These are phyloP conservation scores for Lagocephalus sceleratus DNA, from an alignment of 2,797 vertebrate genomes.

Conservation along the genomic window DNA sequence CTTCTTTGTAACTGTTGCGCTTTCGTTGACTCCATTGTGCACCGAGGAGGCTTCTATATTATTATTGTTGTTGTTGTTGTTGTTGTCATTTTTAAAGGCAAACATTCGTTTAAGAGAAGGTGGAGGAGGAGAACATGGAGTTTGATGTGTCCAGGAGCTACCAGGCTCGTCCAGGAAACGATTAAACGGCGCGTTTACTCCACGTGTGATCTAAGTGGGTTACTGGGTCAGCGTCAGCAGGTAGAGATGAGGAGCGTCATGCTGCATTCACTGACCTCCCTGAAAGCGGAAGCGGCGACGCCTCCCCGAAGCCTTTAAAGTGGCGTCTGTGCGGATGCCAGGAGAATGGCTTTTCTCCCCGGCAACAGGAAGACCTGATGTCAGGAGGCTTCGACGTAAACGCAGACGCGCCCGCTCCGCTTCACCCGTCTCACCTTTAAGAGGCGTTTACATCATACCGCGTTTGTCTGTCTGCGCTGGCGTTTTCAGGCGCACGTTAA, in stretches of 20 bases:
- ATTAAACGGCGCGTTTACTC: background rate
- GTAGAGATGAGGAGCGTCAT: background rate
- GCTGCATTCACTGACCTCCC: background rate
- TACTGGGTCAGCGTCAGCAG: constrained; percentile 1
- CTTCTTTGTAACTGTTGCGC: background rate
- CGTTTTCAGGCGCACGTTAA: too few species aligned
- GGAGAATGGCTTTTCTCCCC: background rate
- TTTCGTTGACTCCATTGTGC: too few species aligned
- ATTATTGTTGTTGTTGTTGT: too few species aligned
- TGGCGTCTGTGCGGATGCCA: background rate
- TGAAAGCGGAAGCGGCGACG: background rate
- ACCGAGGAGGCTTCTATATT: too few species aligned
- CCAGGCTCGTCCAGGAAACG: background rate
- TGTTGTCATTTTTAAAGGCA: too few species aligned
- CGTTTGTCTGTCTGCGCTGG: too few species aligned
- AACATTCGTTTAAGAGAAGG: too few species aligned
- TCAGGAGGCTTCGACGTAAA: background rate
- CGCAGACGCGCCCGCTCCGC: background rate
- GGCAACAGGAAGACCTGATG: background rate
- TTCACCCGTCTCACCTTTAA: background rate
- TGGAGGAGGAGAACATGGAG: background rate
- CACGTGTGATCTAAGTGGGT: background rate
- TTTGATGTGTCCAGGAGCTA: background rate
- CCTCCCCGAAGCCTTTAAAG: background rate
- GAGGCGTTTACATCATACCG: too few species aligned